These are phyloP conservation scores for Mesoclemmys tuberculata DNA, from an alignment of 2,113 vertebrate genomes.

Conservation along the genomic window DNA sequence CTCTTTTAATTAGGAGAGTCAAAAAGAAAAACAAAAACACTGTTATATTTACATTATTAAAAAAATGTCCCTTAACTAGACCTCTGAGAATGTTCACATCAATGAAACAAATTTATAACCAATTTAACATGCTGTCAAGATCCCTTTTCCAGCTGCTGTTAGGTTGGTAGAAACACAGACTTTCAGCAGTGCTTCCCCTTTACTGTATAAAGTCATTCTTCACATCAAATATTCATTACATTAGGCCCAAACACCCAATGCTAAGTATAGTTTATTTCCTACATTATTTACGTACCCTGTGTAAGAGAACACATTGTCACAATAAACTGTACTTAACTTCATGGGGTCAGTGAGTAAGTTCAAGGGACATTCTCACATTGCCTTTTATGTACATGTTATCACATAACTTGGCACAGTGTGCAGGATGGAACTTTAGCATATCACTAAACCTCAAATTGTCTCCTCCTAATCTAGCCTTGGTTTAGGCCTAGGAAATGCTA, in stretches of 20 bases:
- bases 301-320: no score
- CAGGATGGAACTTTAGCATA: background rate
- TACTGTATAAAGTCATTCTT: no score
- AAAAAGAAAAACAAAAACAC: background rate
- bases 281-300: background rate
- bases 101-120: background rate
- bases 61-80: background rate
- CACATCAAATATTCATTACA: background rate
- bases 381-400: background rate
- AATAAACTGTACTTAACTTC: background rate
- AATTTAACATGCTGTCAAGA: background rate
- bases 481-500: background rate
- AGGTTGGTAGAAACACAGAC: background rate
- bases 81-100: background rate
- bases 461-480: background rate
- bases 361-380: background rate
- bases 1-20: background rate
- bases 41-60: background rate
- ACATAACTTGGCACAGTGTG: background rate
- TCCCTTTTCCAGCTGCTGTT: background rate
- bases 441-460: background rate
- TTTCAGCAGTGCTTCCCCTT: background rate
- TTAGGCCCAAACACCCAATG: background rate
- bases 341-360: background rate
- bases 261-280: background rate